These are phyloP conservation scores for Pipistrellus kuhlii DNA, from an alignment of 2,797 vertebrate species.

Conservation along the genomic window DNA sequence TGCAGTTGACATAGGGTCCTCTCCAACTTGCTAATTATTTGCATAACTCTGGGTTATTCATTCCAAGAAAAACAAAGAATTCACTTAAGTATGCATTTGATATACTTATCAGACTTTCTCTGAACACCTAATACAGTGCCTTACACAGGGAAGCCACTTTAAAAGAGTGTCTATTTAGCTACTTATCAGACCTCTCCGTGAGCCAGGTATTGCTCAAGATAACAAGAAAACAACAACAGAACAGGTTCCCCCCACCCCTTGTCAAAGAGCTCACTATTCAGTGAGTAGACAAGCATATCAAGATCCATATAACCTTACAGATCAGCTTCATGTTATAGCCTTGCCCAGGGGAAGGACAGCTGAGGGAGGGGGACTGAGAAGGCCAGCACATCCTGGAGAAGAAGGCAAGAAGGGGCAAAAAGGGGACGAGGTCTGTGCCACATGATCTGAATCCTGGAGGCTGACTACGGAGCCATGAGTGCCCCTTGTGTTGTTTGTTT, in stretches of 20 bases:
- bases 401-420: background rate
- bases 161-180: background rate
- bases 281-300: background rate
- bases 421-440: background rate
- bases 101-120: constrained; percentile 27
- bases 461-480: background rate
- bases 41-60: constrained; percentile 65
- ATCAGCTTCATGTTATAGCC: background rate
- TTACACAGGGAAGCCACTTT: background rate
- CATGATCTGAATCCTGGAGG: background rate
- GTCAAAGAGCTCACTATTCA: background rate
- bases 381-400: background rate
- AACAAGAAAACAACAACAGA: background rate
- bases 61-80: constrained; percentile 66
- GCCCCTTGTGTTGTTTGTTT: background rate
- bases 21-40: constrained; percentile 43
- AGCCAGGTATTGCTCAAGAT: constrained; percentile 1
- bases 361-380: background rate
- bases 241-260: background rate
- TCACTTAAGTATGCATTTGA: background rate
- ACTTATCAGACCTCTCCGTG: background rate
- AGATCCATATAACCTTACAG: background rate
- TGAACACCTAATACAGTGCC: background rate
- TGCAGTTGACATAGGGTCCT: constrained; percentile 54
- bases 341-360: background rate